Evolutionary conservation across 1,140 invertebrate genomes (phyloP), one percentile per base, ranked within the genome.

Genomic region (Drosophila mojavensis): DNA sequence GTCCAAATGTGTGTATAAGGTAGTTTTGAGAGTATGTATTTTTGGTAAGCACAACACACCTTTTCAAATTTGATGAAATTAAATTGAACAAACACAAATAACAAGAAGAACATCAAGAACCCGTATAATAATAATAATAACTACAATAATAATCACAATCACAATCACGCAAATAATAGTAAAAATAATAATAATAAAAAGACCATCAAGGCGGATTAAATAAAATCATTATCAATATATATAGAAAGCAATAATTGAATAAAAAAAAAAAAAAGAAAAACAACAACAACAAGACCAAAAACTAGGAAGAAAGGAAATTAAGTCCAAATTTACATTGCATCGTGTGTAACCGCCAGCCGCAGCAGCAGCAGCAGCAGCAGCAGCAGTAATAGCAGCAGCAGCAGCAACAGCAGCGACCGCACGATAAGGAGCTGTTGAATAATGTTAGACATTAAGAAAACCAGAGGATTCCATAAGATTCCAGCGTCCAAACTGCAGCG

Each of bases 401-500:
- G 26, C 13, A 53, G 33, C 48, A 75, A 39, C 26, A 56, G 50
- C 56, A 50, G 67, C 59, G 4, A 41, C 5, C 59, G 33, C 7
- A 53, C 39, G 39, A 36, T 51, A 33, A 53, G 66, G 64, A 81
- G 75, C 78, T 72, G 78, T 90, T 78, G 75, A 89, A 89, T 90
- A 65, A 89, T 89, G 84, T 90, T 89, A 90, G 84, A 89, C 70
- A 73, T 90, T 78, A 89, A 90, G 85, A 89, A 89, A 58, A 79
- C 45, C 59, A 89, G 78, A 84, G 84, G 84, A 77, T 89, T 84
- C 75, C 84, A 89, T 53, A 89, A 89, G 75, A 81, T 84, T 81
- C 85, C 84, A 81, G 61, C 75, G 63, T 75, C 78, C 28, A 89
- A 90, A 81, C 65, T 70, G 64, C 84, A 84, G 68, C 60, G 58